Base-by-base conservation (phyloP, 2,888 invertebrate species). In the Brachyopa scutellaris region DNA sequence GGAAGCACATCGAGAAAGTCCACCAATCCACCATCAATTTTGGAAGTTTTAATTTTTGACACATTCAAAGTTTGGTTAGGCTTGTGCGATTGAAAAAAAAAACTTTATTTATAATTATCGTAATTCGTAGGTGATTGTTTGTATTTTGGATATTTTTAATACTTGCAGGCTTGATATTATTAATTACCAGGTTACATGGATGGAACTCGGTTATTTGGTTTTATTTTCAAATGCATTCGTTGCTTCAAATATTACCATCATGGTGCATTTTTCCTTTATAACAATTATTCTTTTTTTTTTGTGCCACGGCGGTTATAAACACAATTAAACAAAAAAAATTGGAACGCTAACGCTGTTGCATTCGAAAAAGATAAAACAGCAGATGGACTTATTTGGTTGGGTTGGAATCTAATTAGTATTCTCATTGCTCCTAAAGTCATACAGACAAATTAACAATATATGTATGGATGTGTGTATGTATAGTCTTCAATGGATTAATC, bases 31-130 rank as follows among this genome's bases (percentile, higher is more conserved):
- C n/a, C 73, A 76, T 73, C 74, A 59, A 73, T 73, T 82, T 77
- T 79, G 73, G 85, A 74, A 85, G 78, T 84, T 86, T 74, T 70
- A 26, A 26, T 69, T 45, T 40, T 55, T 77, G 55, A 69, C 49
- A 67, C 59, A 70, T 61, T 62, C 47, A 33, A 15, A 66, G 53
- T 64, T 69, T 57, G 80, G 69, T 69, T 76, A 80, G 59, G 79
- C 42, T 64, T 42, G 40, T 64, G 42, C 26, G 19, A 33, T 49
- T 61, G 42, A 11, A 53, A 21, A 19, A 36, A 9, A 53, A 62
- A 29, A 49, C 7, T 42, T 38, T 33, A 55, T 31, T 29, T 64
- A 49, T 59, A 38, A 7, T 21, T 59, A 15, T 33, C 23, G 13
- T 26, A 29, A 29, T 23, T 38, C 29, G 59, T 72, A 57, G 42